Evolutionary conservation across 2,888 invertebrate genomes (phyloP).

Genomic region (Metopia argyrocephala): DNA sequence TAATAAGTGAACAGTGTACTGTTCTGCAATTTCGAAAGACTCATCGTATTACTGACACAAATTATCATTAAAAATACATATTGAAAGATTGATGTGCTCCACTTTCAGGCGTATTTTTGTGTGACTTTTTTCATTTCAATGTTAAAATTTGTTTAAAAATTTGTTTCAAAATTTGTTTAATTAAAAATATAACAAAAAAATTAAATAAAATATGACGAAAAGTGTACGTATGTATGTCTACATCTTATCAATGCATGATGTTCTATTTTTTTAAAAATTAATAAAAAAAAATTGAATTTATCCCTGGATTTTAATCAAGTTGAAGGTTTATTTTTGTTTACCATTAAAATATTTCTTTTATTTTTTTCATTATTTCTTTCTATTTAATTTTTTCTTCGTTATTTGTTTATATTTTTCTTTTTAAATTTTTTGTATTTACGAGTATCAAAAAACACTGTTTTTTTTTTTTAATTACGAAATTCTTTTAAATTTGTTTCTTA

Average conservation of each 20-base stretch:
- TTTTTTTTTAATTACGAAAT: constrained; percentile 31
- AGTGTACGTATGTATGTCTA: not conserved
- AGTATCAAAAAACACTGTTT: not conserved
- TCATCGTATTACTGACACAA: constrained; percentile 33
- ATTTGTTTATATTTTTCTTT: constrained; percentile 5
- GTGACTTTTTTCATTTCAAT: constrained; percentile 24
- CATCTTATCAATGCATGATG: constrained; percentile 40
- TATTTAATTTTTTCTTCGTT: constrained; percentile 17
- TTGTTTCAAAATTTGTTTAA: not conserved
- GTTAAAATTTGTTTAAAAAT: constrained; percentile 10
- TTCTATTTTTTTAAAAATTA: constrained; percentile 29
- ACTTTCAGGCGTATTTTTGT: constrained; percentile 16
- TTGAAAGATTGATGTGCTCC: constrained; percentile 26
- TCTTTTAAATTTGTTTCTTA: constrained; percentile 2
- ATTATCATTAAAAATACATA: not conserved
- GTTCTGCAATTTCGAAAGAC: no score
- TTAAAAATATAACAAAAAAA: not conserved
- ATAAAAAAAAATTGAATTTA: constrained; percentile 49
- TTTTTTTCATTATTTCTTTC: constrained; percentile 19
- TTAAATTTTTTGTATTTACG: not conserved
- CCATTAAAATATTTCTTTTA: constrained; percentile 20
- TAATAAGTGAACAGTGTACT: no score
- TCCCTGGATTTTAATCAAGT: constrained; percentile 71
- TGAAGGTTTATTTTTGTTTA: constrained; percentile 71
- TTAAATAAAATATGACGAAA: not conserved